A percentile compares a stretch with the other conserved stretches of the same genome.
Conservation (phyloP, 2,113 vertebrate species). For the Etheostoma cragini region DNA sequence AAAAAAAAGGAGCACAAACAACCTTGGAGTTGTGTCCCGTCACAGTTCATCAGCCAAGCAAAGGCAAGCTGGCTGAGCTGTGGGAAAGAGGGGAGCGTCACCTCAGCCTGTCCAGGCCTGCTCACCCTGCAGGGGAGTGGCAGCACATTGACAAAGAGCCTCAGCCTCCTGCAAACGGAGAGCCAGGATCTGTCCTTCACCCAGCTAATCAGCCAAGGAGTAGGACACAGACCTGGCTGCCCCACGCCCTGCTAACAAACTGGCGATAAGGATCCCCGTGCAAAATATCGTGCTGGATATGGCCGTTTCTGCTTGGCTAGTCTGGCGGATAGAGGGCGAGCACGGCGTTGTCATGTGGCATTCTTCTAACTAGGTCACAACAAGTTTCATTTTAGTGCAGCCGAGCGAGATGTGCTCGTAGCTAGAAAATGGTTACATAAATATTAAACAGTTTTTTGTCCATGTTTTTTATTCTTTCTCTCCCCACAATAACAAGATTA, state of each 20-base stretch:
- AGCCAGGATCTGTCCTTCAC: slow-evolving; percentile 66
- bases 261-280: slow-evolving; percentile 55
- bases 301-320: slow-evolving; percentile 75
- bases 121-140: slow-evolving; percentile 66
- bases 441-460: slow-evolving; percentile 76
- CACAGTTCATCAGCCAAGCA: slow-evolving; percentile 76
- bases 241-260: slow-evolving; percentile 50
- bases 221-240: slow-evolving; percentile 52
- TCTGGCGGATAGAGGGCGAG: slow-evolving; percentile 55
- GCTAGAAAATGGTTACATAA: slow-evolving; percentile 75
- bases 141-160: slow-evolving; percentile 61
- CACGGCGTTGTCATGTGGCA: slow-evolving; percentile 70
- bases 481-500: slow-evolving; percentile 51
- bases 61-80: slow-evolving; percentile 64
- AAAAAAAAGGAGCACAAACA: slow-evolving; percentile 57
- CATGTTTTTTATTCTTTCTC: slow-evolving; percentile 2
- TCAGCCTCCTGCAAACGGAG: slow-evolving; percentile 27
- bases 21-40: slow-evolving; percentile 76
- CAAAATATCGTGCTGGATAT: slow-evolving; percentile 56
- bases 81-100: slow-evolving; percentile 59
- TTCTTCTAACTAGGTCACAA: slow-evolving; percentile 82
- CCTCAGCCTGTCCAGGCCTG: slow-evolving; percentile 70
- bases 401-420: slow-evolving; percentile 67
- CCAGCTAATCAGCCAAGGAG: slow-evolving; percentile 69
- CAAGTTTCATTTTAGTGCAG: slow-evolving; percentile 80